Percentiles rank a stretch among this genome's conserved stretches.
Conservation (phyloP, 2,797 vertebrate genomes). For the Enteromius fasciolatus region DNA sequence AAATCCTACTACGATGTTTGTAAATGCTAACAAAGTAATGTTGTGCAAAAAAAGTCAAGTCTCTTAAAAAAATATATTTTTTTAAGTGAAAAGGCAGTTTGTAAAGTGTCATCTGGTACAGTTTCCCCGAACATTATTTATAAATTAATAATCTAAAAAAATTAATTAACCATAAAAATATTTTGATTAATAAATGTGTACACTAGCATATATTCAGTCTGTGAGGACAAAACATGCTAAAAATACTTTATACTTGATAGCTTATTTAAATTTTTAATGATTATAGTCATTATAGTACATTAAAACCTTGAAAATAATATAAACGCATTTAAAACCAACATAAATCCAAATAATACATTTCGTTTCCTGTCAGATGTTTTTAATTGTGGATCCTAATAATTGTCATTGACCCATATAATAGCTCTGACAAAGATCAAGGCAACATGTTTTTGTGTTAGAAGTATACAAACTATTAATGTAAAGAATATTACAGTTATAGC, state of each 20-base stretch:
- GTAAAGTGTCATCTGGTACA: not conserved
- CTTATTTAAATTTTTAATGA: not conserved
- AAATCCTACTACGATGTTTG: not conserved
- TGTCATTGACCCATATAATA: not conserved
- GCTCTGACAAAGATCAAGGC: not conserved
- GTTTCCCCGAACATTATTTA: not conserved
- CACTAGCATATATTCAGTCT: not conserved
- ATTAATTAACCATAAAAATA: not conserved
- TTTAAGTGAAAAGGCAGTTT: not conserved
- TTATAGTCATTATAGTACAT: not conserved
- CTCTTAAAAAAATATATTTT: not conserved
- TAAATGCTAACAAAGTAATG: not conserved
- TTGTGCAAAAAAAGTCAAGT: not conserved
- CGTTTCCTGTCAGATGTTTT: not conserved
- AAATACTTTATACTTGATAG: not conserved
- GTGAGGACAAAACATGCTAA: not conserved
- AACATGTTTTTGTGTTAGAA: not conserved
- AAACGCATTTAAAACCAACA: not conserved
- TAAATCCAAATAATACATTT: not conserved
- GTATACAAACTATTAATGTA: too few relatives aligned
- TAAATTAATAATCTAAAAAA: too few relatives aligned
- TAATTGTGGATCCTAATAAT: not conserved
- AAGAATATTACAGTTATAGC: not conserved
- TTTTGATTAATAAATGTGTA: not conserved
- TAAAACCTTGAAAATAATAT: not conserved